phyloP scores from a whole-genome alignment of 1,140 invertebrate species.

The Pemphigus obesinymphae region DNA sequence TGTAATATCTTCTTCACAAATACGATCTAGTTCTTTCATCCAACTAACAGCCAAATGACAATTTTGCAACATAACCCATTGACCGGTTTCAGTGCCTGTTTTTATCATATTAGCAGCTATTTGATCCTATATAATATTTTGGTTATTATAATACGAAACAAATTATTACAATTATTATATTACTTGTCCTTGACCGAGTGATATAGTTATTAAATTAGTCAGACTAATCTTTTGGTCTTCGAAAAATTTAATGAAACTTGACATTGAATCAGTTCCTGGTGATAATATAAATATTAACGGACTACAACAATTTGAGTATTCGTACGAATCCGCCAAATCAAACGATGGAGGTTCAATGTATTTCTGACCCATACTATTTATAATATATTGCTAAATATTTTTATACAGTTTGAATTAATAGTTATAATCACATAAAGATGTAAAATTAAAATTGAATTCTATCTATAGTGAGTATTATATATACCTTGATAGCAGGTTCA shows the following conservation, averaged over 20 bases:
- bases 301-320: conserved; percentile 73
- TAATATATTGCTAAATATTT: conserved; percentile 14
- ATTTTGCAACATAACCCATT: conserved; percentile 92
- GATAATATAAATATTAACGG: conserved; percentile 89
- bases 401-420: neutral
- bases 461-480: too few species aligned
- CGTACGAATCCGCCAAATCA: conserved; percentile 77
- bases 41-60: conserved; percentile 88
- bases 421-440: neutral
- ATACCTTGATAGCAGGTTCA: conserved; percentile 61
- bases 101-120: conserved; percentile 77
- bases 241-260: conserved; percentile 73
- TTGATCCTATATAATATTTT: conserved; percentile 57
- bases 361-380: conserved; percentile 66
- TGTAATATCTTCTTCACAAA: conserved; percentile 71
- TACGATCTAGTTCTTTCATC: conserved; percentile 78
- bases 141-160: too few species aligned
- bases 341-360: conserved; percentile 88
- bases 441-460: too few species aligned
- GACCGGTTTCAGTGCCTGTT: conserved; percentile 65
- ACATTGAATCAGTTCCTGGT: conserved; percentile 86
- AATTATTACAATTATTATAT: too few species aligned
- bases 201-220: conserved; percentile 75
- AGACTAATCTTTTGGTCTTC: conserved; percentile 70
- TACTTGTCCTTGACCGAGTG: conserved; percentile 84